phyloP scores from a whole-genome alignment of 1,140 invertebrate genomes.

The Drosophila ercepeae region DNA sequence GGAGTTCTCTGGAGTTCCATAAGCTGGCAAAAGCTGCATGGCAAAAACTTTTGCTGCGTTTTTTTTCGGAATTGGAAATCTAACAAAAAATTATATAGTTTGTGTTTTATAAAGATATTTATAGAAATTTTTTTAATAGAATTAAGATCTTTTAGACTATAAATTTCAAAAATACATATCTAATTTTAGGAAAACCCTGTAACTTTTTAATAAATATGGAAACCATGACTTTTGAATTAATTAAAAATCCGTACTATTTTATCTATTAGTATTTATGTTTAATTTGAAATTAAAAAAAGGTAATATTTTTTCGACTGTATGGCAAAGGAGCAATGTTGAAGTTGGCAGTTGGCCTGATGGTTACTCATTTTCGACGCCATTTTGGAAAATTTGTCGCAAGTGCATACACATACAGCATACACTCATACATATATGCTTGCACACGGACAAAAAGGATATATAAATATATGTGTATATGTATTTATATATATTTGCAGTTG shows the following conservation, averaged over 20 bases:
- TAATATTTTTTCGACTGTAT: background rate
- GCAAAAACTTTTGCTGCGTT: background rate
- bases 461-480: constrained; percentile 6
- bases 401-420: constrained; percentile 26
- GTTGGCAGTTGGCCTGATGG: constrained; percentile 12
- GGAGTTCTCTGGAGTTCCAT: constrained; percentile 44
- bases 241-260: too few species aligned
- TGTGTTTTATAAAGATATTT: too few species aligned
- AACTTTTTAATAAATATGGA: too few species aligned
- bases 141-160: too few species aligned
- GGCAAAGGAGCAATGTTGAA: constrained; percentile 6
- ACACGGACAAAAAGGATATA: constrained; percentile 20
- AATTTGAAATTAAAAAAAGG: too few species aligned
- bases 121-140: too few species aligned
- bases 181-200: too few species aligned
- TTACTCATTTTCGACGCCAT: constrained; percentile 67
- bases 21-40: constrained; percentile 46
- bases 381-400: constrained; percentile 68
- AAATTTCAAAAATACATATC: too few species aligned
- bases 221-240: too few species aligned
- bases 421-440: constrained; percentile 6
- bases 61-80: background rate
- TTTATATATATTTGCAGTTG: constrained; percentile 28
- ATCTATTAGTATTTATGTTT: background rate
- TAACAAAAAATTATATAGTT: background rate